Evolutionary conservation across 2,888 invertebrate genomes (phyloP), one percentile per base, ranked within the genome.

Genomic region (Mechanitis mazaeus): DNA sequence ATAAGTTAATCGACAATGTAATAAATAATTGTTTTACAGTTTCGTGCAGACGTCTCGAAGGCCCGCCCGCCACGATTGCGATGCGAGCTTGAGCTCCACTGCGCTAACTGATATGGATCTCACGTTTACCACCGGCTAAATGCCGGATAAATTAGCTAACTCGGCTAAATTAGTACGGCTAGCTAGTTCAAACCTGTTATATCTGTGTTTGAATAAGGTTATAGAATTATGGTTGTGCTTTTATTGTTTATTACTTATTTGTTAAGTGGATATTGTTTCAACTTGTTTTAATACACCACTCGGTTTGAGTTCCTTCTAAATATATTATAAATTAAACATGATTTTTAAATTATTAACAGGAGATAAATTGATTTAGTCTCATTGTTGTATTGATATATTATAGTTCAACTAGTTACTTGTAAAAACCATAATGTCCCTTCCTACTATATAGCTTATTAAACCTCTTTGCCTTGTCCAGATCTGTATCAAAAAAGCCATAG

Each of bases 131-230:
- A 74, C 75, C 79, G 76, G 81, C 84, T 85, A 87, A 87, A 86
- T 87, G 85, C 79, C 76, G 79, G 84, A 83, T 87, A 87, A 87
- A 85, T 87, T 84, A 86, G 84, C 81, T 81, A 80, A 83, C 84
- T 72, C 77, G 83, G 77, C 81, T 84, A 82, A 86, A 84, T 86
- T 84, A 81, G 81, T 81, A 72, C 67, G 73, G 74, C 76, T 73
- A 71, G 74, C 76, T 74, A 72, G 57, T 60, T 54, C 42, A 42
- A 63, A 64, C 61, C 66, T 64, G 61, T 62, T 66, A 63, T 59
- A 57, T 64, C 63, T 55, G 61, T 62, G 65, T 67, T 65, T 61
- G 62, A 60, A 59, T 59, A 33, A 47, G 45, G n/a, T 57, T 31
- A 33, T 45, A 33, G 33, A 46, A 46, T 28, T 20, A 28, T 31